Percentiles rank a stretch among this genome's conserved stretches.
phyloP scores from a whole-genome alignment of 2,797 vertebrate genomes.

The Mormyrus hasselquistii region DNA sequence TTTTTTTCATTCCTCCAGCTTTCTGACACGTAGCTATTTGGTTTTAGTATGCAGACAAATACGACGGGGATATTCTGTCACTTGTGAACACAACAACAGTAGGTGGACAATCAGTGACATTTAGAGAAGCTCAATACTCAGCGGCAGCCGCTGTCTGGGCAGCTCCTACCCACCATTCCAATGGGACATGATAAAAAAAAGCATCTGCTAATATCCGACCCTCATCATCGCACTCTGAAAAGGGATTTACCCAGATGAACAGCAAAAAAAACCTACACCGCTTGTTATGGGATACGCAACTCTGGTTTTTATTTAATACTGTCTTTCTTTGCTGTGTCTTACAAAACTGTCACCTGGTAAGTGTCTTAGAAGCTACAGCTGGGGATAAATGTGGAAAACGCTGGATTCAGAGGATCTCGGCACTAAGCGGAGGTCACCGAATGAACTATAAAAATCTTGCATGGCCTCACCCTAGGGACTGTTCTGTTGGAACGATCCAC shows the following conservation, averaged over 20 bases:
- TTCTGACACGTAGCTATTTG: conserved; percentile 9
- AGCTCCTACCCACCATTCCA: not conserved
- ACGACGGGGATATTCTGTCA: not conserved
- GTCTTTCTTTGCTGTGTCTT: not conserved
- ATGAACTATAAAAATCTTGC: not conserved
- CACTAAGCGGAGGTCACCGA: not conserved
- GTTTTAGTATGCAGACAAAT: conserved; percentile 10
- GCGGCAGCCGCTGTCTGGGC: not conserved
- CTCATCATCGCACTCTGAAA: not conserved
- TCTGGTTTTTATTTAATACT: not conserved
- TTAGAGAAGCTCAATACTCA: conserved; percentile 18
- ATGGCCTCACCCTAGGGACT: not conserved
- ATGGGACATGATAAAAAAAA: conserved; percentile 1
- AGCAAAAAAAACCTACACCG: not conserved
- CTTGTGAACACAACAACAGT: conserved; percentile 10
- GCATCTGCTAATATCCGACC: not conserved
- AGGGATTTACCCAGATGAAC: not conserved
- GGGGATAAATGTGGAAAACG: not conserved
- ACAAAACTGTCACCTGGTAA: not conserved
- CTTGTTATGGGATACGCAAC: not conserved
- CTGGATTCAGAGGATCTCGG: not conserved
- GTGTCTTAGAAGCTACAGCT: not conserved
- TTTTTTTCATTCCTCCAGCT: not conserved
- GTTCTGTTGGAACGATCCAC: not conserved
- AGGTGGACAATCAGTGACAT: conserved; percentile 3